Evolutionary conservation across 2,888 invertebrate species (phyloP).

Genomic region (Rhingia campestris): DNA sequence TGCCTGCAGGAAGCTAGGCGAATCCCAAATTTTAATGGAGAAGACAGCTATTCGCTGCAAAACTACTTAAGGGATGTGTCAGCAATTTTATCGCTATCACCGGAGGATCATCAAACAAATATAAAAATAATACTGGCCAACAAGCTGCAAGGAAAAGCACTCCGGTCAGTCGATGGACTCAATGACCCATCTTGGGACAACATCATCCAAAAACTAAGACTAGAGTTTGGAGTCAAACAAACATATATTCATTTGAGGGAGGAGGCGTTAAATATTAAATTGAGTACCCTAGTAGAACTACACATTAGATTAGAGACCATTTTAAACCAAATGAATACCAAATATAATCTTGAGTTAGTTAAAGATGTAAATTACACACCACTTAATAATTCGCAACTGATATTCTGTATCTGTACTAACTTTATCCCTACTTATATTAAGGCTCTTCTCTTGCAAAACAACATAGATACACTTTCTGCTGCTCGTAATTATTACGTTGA

Average conservation of each 20-base stretch:
- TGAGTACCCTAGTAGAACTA: no score
- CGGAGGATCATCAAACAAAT: no score
- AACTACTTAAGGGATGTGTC: no score
- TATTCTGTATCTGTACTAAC: not conserved
- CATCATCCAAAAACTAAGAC: no score
- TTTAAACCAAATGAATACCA: not conserved
- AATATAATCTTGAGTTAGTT: not conserved
- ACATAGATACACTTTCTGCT: not conserved
- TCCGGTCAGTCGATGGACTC: constrained; percentile 1
- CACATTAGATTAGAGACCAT: constrained; percentile 2
- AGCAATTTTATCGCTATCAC: no score
- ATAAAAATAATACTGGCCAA: constrained; percentile 9
- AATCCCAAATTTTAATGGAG: no score
- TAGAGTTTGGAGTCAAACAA: no score
- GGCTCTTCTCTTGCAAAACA: no score
- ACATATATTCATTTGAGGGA: no score
- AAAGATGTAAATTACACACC: constrained; percentile 2
- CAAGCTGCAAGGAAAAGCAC: constrained; percentile 15
- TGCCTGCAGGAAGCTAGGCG: no score
- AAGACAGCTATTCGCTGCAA: no score
- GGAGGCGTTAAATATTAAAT: constrained; percentile 9
- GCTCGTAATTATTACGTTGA: not conserved
- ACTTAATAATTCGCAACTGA: not conserved
- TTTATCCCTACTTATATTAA: not conserved
- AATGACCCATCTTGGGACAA: no score